phyloP scores from a whole-genome alignment of 1,140 invertebrate genomes.

The Macrotrachela quadricornifera region DNA sequence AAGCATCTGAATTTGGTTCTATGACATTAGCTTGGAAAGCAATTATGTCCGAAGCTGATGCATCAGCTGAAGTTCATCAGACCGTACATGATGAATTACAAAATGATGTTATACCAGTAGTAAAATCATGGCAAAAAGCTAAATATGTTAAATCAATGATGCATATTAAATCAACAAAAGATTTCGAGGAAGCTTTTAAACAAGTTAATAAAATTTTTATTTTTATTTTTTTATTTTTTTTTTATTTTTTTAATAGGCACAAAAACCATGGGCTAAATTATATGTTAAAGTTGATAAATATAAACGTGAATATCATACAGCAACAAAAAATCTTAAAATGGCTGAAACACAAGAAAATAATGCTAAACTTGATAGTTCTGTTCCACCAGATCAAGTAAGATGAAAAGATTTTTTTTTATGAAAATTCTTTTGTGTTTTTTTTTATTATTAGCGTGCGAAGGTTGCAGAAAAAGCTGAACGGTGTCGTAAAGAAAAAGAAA shows the following conservation, averaged over 20 bases:
- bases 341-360: constrained; percentile 89
- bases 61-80: constrained; percentile 35
- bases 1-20: constrained; percentile 60
- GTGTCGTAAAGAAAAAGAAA: constrained; percentile 73
- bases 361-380: constrained; percentile 67
- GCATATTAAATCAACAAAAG: constrained; percentile 4
- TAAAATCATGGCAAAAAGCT: constrained; percentile 6
- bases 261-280: constrained; percentile 87
- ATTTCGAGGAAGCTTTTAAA: constrained; percentile 7
- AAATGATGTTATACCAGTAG: not conserved
- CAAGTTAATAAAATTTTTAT: too few species aligned
- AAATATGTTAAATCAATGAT: constrained; percentile 5
- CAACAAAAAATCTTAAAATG: constrained; percentile 80
- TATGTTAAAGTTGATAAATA: constrained; percentile 75
- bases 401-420: constrained; percentile 43
- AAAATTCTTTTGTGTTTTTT: too few species aligned
- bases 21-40: constrained; percentile 87
- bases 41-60: constrained; percentile 70
- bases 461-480: constrained; percentile 74
- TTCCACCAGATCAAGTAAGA: constrained; percentile 74
- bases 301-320: constrained; percentile 75
- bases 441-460: constrained; percentile 33
- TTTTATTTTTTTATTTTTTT: too few species aligned
- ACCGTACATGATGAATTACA: not conserved
- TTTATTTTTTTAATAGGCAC: constrained; percentile 37